Base-by-base conservation (phyloP, 2,113 vertebrate genomes). In the Clupea harengus region DNA sequence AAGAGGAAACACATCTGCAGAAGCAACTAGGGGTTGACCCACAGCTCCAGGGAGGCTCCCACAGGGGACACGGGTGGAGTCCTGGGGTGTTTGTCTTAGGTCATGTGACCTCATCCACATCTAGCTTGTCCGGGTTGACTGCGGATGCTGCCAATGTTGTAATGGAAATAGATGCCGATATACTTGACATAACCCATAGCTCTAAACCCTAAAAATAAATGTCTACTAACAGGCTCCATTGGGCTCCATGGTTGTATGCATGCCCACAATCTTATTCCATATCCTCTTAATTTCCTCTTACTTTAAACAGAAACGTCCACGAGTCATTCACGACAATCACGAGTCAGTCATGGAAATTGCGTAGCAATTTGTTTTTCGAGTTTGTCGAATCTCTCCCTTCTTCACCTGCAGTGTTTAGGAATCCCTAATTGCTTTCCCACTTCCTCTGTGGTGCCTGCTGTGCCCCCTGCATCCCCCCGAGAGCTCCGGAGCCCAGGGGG, bases 81-180 rank as follows among this genome's bases (percentile, higher is more conserved):
- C n/a, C 72, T 84, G 82, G 84, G 84, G 47, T 92, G 91, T 92
- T 92, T 91, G 87, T 88, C 87, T 91, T 90, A 87, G 89, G 86
- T 75, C 81, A 81, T 84, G 85, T 84, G 89, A 89, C 87, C 85
- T 92, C 92, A 93, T 92, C 92, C 92, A 82, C 86, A 60, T 72
- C 93, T 87, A 1, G 86, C 89, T 93, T 82, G 57, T 28, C 45
- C 47, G n/a, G 13, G 32, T 39, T 78, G 67, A 50, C 9, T 72
- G 64, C 25, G 25, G n/a, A 28, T 28, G 25, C 10, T 72, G 64
- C 64, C 64, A 72, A 28, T 10, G 8, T 2, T 67, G n/a, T 2
- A 67, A 10, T 28, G 54, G 22, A 60, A 60, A 60, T 22, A 20
- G 18, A 60, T n/a, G 54, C 18, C 54, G 3, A 6, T 60, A 54